A percentile compares a stretch with the other conserved stretches of the same genome.
These are phyloP conservation scores for Poecilia picta DNA, from an alignment of 2,797 vertebrate species.

Conservation along the genomic window DNA sequence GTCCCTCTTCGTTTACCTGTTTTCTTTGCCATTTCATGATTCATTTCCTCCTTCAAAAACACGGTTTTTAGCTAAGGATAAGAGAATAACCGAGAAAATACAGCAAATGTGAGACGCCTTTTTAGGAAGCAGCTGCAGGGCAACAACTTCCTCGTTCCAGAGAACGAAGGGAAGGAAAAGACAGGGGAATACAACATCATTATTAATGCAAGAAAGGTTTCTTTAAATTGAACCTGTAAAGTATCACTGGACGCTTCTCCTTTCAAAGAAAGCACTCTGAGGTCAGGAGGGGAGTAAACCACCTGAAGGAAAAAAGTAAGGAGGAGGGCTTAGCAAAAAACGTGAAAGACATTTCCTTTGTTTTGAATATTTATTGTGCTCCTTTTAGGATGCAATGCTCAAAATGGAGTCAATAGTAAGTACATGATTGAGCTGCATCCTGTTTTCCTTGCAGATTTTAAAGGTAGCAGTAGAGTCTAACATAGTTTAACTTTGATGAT, in stretches of 20 bases:
- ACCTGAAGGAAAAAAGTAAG: slow-evolving; percentile 12
- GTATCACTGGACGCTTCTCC: slow-evolving; percentile 47
- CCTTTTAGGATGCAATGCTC: background rate
- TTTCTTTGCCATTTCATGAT: slow-evolving; percentile 19
- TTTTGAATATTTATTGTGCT: background rate
- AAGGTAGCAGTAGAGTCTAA: background rate
- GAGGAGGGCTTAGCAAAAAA: background rate
- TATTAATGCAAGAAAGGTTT: slow-evolving; percentile 75
- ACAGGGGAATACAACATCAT: slow-evolving; percentile 63
- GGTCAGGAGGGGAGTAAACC: slow-evolving; percentile 16
- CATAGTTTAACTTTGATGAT: background rate
- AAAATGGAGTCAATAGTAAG: background rate
- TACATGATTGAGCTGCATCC: background rate
- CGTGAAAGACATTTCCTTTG: background rate
- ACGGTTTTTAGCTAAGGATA: slow-evolving; percentile 41
- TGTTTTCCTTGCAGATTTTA: background rate
- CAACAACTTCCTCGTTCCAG: slow-evolving; percentile 36
- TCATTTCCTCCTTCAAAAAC: slow-evolving; percentile 23
- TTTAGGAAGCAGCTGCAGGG: slow-evolving; percentile 47
- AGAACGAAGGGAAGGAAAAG: slow-evolving; percentile 36
- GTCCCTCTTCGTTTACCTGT: slow-evolving; percentile 14
- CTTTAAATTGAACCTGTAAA: slow-evolving; percentile 68
- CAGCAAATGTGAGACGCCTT: slow-evolving; percentile 28
- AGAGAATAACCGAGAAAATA: slow-evolving; percentile 39
- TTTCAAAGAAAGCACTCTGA: slow-evolving; percentile 14